Evolutionary conservation across 2,113 vertebrate genomes (phyloP).

Genomic region (Salvelinus alpinus): DNA sequence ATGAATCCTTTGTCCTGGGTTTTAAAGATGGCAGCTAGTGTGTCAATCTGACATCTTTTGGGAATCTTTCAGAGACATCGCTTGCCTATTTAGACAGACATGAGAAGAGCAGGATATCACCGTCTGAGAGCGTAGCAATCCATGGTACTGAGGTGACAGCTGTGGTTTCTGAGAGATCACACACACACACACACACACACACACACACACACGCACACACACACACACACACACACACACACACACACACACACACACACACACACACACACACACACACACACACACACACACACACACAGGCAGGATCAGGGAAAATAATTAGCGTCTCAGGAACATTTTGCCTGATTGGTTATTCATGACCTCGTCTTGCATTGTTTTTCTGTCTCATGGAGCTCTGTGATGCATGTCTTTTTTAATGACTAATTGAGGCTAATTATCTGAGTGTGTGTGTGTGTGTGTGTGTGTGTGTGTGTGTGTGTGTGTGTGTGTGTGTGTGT

Average conservation of each 20-base stretch:
- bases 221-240: background rate
- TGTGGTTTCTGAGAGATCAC: conserved; percentile 25
- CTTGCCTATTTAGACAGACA: conserved; percentile 20
- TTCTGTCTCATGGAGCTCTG: conserved; percentile 50
- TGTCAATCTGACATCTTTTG: conserved; percentile 39
- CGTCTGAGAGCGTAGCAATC: conserved; percentile 17
- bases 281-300: conserved; percentile 8
- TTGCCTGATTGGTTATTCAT: conserved; percentile 65
- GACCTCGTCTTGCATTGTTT: conserved; percentile 31
- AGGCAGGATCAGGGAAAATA: conserved; percentile 57
- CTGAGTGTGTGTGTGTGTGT: too few species aligned
- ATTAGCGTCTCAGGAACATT: conserved; percentile 53
- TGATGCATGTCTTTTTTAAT: conserved; percentile 57
- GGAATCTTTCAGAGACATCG: background rate
- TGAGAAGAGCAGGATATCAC: conserved; percentile 37
- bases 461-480: too few species aligned
- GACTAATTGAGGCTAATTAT: conserved; percentile 60
- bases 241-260: conserved; percentile 23
- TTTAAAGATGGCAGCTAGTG: conserved; percentile 18
- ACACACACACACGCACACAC: conserved; percentile 14
- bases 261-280: conserved; percentile 19
- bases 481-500: background rate
- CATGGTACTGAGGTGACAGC: conserved; percentile 50
- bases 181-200: conserved; percentile 6
- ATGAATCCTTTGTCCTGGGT: conserved; percentile 25